Evolutionary conservation across 2,888 invertebrate genomes (phyloP), one percentile per base, ranked within the genome.

Genomic region (Agrochola macilenta): DNA sequence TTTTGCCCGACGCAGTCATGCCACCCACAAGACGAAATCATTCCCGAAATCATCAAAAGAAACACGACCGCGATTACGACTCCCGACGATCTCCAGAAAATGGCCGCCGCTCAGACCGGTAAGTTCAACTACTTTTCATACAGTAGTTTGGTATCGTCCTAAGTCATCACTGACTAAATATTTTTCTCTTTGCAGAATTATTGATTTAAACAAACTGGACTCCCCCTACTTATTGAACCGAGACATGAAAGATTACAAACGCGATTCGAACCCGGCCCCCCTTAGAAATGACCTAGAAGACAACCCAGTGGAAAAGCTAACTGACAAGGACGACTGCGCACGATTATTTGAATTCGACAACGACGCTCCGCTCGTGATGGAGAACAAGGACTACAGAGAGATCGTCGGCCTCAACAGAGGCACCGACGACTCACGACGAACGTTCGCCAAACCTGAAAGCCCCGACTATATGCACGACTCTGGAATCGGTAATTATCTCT

Each of bases 331-430:
- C 65, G 97, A 96, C 83, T 97, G 97, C 91, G 94, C 97, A 66
- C 92, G 96, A 69, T 92, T 97, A 60, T 97, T 97, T 90, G 97
- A 97, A 90, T 97, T 97, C 89, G 97, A 97, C 87, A 97, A 97
- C 89, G 97, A 97, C 87, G 96, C 96, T 5, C 96, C 96, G 0
- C 93, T 96, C 49, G 97, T 97, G 63, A 93, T 95, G 93, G 97
- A 96, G 87, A 96, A 96, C 75, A 96, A 95, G 89, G 97, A 97
- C 81, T 96, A 95, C 75, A 92, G 96, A 74, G 96, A 96, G 90
- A 95, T 96, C 81, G 94, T 96, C 60, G 95, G 95, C 65, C 94
- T 96, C 84, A 97, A 97, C 89, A 95, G 96, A 93, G 95, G 95
- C 90, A 95, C 95, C 23, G 96, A 96, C 70, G 95, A 96, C 87